Evolutionary conservation across 2,888 invertebrate genomes (phyloP).

Genomic region (Timandra comae): DNA sequence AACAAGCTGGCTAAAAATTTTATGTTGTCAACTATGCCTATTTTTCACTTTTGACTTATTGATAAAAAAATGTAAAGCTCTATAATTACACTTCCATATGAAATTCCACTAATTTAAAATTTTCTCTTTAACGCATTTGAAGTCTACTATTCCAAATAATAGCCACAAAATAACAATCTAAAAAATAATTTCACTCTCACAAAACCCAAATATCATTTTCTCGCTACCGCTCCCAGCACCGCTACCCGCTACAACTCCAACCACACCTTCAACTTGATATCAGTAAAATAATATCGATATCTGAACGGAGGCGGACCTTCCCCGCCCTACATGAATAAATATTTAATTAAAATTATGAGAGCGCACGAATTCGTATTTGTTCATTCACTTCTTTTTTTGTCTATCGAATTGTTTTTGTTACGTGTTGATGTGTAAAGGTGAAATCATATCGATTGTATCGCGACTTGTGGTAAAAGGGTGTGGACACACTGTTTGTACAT

Average conservation of each 20-base stretch:
- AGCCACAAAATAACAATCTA: too few species aligned
- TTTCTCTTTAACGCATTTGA: too few species aligned
- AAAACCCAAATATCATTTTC: too few species aligned
- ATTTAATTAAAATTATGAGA: conserved; percentile 73
- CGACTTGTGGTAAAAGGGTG: too few species aligned
- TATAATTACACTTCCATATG: too few species aligned
- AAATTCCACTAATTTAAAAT: too few species aligned
- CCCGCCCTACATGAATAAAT: conserved; percentile 70
- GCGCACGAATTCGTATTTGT: conserved; percentile 42
- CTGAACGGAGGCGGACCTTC: conserved; percentile 50
- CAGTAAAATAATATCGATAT: conserved; percentile 73
- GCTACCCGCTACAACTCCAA: conserved; percentile 26
- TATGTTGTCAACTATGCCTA: not conserved
- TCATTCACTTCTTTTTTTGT: conserved; percentile 28
- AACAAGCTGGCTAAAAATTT: too few species aligned
- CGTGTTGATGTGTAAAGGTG: conserved; percentile 7
- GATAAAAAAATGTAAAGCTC: not conserved
- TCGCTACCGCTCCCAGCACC: too few species aligned
- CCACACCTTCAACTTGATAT: conserved; percentile 49
- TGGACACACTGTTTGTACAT: too few species aligned
- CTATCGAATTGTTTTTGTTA: conserved; percentile 26
- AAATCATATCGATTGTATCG: too few species aligned
- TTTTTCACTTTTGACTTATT: not conserved
- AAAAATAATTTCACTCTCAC: too few species aligned
- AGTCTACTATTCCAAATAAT: too few species aligned